Conservation (phyloP, 2,888 invertebrate genomes). For the Girardia tigrina region DNA sequence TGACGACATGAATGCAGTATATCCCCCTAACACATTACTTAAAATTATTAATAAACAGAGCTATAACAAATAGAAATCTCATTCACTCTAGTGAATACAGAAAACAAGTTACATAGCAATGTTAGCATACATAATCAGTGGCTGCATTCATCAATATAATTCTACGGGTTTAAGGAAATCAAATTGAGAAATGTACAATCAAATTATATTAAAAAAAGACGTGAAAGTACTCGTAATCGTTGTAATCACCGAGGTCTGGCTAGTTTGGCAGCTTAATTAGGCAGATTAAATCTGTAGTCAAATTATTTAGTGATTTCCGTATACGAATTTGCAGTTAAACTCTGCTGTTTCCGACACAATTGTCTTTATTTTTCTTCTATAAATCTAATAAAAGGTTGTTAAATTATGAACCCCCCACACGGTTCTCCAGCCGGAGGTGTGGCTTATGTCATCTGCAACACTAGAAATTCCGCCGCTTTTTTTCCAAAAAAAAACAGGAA, state of each 20-base stretch:
- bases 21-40: slow-evolving; percentile 7
- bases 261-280: slow-evolving; percentile 23
- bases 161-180: slow-evolving; percentile 7
- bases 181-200: slow-evolving; percentile 20
- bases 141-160: slow-evolving; percentile 2
- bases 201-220: neutral
- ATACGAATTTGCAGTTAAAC: slow-evolving; percentile 10
- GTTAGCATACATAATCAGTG: slow-evolving; percentile 10
- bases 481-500: slow-evolving; percentile 11
- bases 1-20: neutral
- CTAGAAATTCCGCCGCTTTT: neutral
- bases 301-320: slow-evolving; percentile 19
- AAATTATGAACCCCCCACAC: neutral
- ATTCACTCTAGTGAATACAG: neutral
- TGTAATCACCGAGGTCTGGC: neutral
- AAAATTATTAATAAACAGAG: neutral
- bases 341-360: slow-evolving; percentile 19
- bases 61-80: neutral
- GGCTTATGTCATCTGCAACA: neutral
- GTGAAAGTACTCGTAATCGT: slow-evolving; percentile 14
- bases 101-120: neutral
- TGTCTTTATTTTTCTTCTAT: neutral
- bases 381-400: neutral
- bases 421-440: neutral
- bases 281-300: slow-evolving; percentile 23